These are phyloP conservation scores for Rhamnusium bicolor DNA, from an alignment of 2,888 invertebrate species.

Conservation along the genomic window DNA sequence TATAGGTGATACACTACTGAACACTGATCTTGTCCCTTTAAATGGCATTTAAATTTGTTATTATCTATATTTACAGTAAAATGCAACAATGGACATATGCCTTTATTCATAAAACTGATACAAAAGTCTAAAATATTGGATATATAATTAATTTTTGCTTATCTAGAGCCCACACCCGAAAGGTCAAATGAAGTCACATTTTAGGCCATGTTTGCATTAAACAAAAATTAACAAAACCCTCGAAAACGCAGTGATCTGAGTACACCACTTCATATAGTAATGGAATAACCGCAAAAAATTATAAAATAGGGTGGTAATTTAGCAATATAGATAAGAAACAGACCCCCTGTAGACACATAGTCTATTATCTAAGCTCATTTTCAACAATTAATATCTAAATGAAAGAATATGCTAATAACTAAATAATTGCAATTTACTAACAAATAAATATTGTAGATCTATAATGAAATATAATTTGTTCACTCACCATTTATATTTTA, in stretches of 20 bases:
- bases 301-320: background rate
- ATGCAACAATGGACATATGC: background rate
- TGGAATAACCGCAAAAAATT: background rate
- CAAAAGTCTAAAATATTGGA: background rate
- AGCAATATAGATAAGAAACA: background rate
- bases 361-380: conserved; percentile 15
- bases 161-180: conserved; percentile 10
- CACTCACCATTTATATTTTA: conserved; percentile 42
- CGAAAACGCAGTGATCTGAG: background rate
- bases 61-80: background rate
- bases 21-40: background rate
- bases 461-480: background rate
- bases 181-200: conserved; percentile 12
- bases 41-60: background rate
- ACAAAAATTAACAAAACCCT: background rate
- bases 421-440: background rate
- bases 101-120: background rate
- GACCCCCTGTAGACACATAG: conserved; percentile 36
- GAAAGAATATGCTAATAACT: background rate
- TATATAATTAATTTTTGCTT: background rate
- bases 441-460: background rate
- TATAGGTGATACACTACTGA: no score
- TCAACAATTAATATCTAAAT: conserved; percentile 1
- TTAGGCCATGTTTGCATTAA: background rate
- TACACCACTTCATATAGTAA: background rate